Percentiles rank a stretch among this genome's conserved stretches.
These are phyloP conservation scores for Timema cristinae DNA, from an alignment of 2,888 invertebrate species.

Conservation along the genomic window DNA sequence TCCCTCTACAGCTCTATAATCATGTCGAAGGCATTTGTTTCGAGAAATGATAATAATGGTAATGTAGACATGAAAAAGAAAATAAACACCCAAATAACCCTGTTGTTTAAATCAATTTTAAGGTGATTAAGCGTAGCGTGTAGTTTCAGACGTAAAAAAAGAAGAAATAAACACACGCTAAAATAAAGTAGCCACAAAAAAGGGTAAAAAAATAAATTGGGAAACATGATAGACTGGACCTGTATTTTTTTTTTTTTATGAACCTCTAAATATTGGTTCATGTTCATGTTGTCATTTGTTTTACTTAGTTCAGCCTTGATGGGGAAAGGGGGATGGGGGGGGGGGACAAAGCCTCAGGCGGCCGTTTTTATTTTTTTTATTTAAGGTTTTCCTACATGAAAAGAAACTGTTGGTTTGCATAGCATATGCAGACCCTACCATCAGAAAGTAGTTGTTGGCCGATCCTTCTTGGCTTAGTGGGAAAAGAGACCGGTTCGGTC, in stretches of 20 bases:
- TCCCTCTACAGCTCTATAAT: slow-evolving; percentile 1
- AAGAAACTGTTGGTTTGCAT: too few relatives aligned
- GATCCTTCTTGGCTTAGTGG: too few relatives aligned
- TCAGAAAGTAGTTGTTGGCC: too few relatives aligned
- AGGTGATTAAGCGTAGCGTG: slow-evolving; percentile 28
- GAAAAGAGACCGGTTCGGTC: too few relatives aligned
- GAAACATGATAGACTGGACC: too few relatives aligned
- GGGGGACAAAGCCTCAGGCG: not conserved
- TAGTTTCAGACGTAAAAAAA: slow-evolving; percentile 17
- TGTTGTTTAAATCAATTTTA: slow-evolving; percentile 30
- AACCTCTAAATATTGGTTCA: slow-evolving; percentile 17
- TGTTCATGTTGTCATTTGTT: slow-evolving; percentile 20
- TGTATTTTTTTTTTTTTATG: slow-evolving; percentile 19
- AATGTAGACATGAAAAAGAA: slow-evolving; percentile 1
- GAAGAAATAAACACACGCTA: not conserved
- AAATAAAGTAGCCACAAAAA: not conserved
- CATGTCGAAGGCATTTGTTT: slow-evolving; percentile 11
- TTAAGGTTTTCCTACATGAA: too few relatives aligned
- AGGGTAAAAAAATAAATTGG: not conserved
- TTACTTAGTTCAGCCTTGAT: slow-evolving; percentile 21
- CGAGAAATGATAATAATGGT: slow-evolving; percentile 3
- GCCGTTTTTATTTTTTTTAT: not conserved
- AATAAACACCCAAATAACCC: slow-evolving; percentile 13
- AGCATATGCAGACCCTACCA: too few relatives aligned
- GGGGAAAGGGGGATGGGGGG: slow-evolving; percentile 1